A percentile compares a stretch with the other conserved stretches of the same genome.
phyloP scores from a whole-genome alignment of 2,888 invertebrate species.

The Arrhopalites spinosus region DNA sequence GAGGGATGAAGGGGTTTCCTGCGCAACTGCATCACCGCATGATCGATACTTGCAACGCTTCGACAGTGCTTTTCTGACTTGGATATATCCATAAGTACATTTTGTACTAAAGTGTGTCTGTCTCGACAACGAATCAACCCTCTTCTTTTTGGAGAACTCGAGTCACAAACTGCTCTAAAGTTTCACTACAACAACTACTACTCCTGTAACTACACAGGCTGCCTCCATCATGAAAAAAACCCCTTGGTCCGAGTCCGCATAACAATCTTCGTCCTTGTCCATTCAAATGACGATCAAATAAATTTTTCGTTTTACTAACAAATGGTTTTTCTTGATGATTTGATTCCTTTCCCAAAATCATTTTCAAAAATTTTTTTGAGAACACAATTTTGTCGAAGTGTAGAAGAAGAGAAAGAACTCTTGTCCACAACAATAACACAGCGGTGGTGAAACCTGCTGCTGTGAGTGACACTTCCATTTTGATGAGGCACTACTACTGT shows the following conservation, averaged over 20 bases:
- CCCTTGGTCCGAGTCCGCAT: slow-evolving; percentile 23
- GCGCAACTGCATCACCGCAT: slow-evolving; percentile 52
- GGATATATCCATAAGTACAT: slow-evolving; percentile 10
- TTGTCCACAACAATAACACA: neutral
- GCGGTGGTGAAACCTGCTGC: neutral
- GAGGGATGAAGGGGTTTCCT: slow-evolving; percentile 40
- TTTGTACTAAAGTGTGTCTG: slow-evolving; percentile 8
- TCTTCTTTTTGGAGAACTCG: slow-evolving; percentile 11
- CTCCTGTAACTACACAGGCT: slow-evolving; percentile 4
- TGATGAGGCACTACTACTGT: slow-evolving; percentile 25
- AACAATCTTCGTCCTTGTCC: neutral
- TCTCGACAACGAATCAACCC: slow-evolving; percentile 32
- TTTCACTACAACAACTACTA: slow-evolving; percentile 13
- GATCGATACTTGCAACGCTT: slow-evolving; percentile 54
- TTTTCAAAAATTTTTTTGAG: too few relatives aligned
- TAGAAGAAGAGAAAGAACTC: neutral
- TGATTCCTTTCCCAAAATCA: too few relatives aligned
- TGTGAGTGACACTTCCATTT: slow-evolving; percentile 35
- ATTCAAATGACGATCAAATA: neutral
- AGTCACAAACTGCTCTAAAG: slow-evolving; percentile 13
- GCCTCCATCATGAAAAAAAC: slow-evolving; percentile 36
- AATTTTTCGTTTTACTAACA: neutral
- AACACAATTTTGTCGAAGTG: neutral
- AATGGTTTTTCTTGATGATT: neutral
- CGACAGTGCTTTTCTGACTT: slow-evolving; percentile 26